Evolutionary conservation across 1,140 invertebrate species (phyloP).

Genomic region (Calliopsis andreniformis): DNA sequence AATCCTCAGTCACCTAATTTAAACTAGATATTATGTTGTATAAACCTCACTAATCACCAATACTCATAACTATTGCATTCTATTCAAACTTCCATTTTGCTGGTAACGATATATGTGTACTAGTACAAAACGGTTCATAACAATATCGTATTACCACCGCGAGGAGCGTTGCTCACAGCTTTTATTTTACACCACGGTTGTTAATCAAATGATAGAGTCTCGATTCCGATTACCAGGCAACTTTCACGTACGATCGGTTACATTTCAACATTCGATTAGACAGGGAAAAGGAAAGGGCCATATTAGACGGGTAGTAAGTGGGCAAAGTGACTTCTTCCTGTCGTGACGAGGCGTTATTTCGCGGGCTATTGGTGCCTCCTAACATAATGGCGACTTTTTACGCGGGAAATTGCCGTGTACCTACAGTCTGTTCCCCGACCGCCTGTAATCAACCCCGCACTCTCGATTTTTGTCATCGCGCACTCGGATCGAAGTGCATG

Average conservation of each 20-base stretch:
- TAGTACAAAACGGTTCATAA: too few species aligned
- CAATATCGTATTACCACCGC: background rate
- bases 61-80: too few species aligned
- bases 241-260: constrained; percentile 24
- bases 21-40: too few species aligned
- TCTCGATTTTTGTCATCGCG: constrained; percentile 26
- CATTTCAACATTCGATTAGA: background rate
- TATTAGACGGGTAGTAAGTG: background rate
- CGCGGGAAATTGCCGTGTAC: constrained; percentile 14
- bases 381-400: constrained; percentile 19
- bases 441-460: constrained; percentile 24
- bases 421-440: background rate
- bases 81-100: too few species aligned
- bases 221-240: background rate
- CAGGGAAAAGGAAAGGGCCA: background rate
- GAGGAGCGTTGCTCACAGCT: constrained; percentile 7
- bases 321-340: constrained; percentile 39
- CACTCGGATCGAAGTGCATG: background rate
- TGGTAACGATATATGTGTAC: background rate
- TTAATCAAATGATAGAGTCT: constrained; percentile 43
- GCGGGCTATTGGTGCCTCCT: constrained; percentile 3
- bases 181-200: too few species aligned
- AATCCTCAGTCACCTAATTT: too few species aligned
- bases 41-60: too few species aligned
- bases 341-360: constrained; percentile 23